A percentile compares a stretch with the other conserved stretches of the same genome.
phyloP scores from a whole-genome alignment of 2,888 invertebrate genomes.

The Idaea aversata region DNA sequence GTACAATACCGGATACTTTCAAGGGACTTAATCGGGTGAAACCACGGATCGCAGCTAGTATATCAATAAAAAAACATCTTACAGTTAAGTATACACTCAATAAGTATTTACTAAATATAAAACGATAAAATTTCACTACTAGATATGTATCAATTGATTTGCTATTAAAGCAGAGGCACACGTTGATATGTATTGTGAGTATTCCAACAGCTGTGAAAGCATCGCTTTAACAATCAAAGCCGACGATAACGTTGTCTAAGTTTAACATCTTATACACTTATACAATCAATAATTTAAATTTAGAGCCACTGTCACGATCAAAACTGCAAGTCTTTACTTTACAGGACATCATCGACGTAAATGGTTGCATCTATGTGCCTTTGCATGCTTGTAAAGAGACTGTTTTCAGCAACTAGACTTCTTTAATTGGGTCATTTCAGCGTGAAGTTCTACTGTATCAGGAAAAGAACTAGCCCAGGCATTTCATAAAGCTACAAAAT shows the following conservation, averaged over 20 bases:
- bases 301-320: neutral
- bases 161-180: slow-evolving; percentile 78
- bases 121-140: slow-evolving; percentile 70
- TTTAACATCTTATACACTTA: slow-evolving; percentile 32
- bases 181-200: slow-evolving; percentile 76
- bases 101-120: slow-evolving; percentile 60
- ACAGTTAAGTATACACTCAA: slow-evolving; percentile 58
- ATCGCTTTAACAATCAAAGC: slow-evolving; percentile 72
- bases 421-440: too few relatives aligned
- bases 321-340: neutral
- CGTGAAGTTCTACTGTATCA: too few relatives aligned
- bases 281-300: slow-evolving; percentile 32
- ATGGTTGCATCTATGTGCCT: too few relatives aligned
- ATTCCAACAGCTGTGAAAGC: slow-evolving; percentile 55
- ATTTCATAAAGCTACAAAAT: too few relatives aligned
- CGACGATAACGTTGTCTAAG: slow-evolving; percentile 41
- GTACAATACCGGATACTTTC: neutral
- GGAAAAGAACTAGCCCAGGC: too few relatives aligned
- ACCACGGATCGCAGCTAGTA: slow-evolving; percentile 37
- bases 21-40: neutral
- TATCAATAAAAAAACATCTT: slow-evolving; percentile 70
- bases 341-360: too few relatives aligned
- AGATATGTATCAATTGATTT: slow-evolving; percentile 69
- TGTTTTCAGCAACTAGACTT: too few relatives aligned
- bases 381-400: too few relatives aligned